Percentiles rank a stretch among this genome's conserved stretches.
These are phyloP conservation scores for Albula goreensis DNA, from an alignment of 2,113 vertebrate species.

Conservation along the genomic window DNA sequence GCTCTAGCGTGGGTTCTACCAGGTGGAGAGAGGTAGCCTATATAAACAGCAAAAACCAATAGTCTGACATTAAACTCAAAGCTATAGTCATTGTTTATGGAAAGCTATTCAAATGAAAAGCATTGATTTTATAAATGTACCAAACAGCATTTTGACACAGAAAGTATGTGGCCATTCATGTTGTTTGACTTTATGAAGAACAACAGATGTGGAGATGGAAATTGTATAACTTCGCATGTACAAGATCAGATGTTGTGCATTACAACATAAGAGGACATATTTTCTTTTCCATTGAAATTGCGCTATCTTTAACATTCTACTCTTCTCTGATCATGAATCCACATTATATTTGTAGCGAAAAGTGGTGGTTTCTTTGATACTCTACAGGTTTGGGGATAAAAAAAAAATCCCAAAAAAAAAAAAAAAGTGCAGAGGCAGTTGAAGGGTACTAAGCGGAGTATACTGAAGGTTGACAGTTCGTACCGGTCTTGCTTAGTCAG, in stretches of 20 bases:
- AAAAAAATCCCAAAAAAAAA: not conserved
- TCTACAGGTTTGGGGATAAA: not conserved
- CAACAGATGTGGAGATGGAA: not conserved
- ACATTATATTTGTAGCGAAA: not conserved
- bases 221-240: not conserved
- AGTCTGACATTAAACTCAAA: not conserved
- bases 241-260: not conserved
- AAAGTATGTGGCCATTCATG: not conserved
- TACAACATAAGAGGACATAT: not conserved
- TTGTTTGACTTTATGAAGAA: not conserved
- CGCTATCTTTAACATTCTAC: not conserved
- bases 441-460: not conserved
- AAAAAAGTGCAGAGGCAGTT: not conserved
- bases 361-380: not conserved
- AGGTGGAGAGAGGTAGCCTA: no score
- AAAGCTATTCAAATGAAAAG: constrained; percentile 2
- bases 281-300: not conserved
- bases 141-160: not conserved
- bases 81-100: not conserved
- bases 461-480: not conserved
- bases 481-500: not conserved
- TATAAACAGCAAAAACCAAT: no score
- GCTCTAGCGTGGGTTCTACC: no score
- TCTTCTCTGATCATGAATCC: not conserved
- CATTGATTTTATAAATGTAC: not conserved